Conservation (phyloP, 2,797 vertebrate species). For the Leucoraja ocellata region DNA sequence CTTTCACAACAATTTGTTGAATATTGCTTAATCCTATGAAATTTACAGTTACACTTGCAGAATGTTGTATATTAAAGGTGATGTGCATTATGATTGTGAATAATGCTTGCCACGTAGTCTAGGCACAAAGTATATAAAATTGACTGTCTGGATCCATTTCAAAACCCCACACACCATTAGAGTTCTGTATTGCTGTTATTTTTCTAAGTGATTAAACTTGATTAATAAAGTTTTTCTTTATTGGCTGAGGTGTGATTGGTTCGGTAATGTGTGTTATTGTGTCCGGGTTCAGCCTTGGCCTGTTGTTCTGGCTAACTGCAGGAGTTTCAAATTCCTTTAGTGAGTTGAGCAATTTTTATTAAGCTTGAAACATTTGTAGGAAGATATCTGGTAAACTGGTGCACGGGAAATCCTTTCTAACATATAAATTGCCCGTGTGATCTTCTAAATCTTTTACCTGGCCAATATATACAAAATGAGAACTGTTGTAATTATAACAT, state of each 20-base stretch:
- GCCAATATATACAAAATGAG: neutral
- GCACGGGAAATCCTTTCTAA: neutral
- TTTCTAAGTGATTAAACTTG: constrained; percentile 39
- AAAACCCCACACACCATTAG: constrained; percentile 32
- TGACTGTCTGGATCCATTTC: constrained; percentile 38
- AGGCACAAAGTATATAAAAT: constrained; percentile 30
- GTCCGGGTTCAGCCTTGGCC: neutral
- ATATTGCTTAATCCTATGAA: constrained; percentile 36
- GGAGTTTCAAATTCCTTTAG: neutral
- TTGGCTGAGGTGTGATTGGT: constrained; percentile 38
- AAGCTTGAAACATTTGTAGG: neutral
- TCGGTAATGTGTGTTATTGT: constrained; percentile 28
- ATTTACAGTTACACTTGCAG: constrained; percentile 34
- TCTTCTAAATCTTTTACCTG: no score
- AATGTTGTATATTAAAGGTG: constrained; percentile 38
- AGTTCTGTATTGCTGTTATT: constrained; percentile 39
- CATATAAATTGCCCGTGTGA: neutral
- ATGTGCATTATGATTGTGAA: constrained; percentile 38
- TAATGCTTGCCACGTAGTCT: constrained; percentile 37
- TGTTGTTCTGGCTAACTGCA: neutral
- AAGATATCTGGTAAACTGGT: neutral
- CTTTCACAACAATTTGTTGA: constrained; percentile 37
- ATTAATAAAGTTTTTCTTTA: constrained; percentile 39
- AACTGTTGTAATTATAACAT: neutral
- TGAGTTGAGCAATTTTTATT: neutral